Evolutionary conservation across 2,797 vertebrate species (phyloP), one percentile per base, ranked within the genome.

Genomic region (Graptemys geographica): DNA sequence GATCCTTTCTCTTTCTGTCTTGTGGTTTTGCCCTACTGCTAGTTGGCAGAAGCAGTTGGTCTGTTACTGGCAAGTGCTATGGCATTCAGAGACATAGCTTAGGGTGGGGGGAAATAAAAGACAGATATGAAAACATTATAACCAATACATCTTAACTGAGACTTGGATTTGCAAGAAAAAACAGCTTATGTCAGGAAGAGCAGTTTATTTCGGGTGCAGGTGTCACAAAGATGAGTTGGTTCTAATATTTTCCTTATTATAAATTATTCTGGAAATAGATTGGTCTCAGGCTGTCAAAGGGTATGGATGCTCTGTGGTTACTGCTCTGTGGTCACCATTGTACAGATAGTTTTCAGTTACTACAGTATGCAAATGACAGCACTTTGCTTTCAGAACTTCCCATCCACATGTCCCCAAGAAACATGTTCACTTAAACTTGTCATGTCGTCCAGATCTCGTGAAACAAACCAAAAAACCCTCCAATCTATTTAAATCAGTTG

Each of bases 61-160:
- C 90, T 83, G 23, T 85, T 81, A 57, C n/a, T 79, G 79, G 83
- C 89, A 23, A 83, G 79, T 72, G 12, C 9, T 33, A n/a, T 93
- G 86, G 49, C 41, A 7, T 31, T 76, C 79, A 88, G 85, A 83
- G 78, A 18, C 53, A 81, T 41, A 72, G 47, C 81, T 89, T 80
- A 5, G 85, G 83, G 89, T 83, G 79, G 84, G 87, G 8, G 89
- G 83, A 83, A 89, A 83, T 90, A 23, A 56, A 90, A 83, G 55
- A 55, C 41, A 90, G 23, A 13, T 56, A 86, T 41, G 72, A 93
- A 55, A 41, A n/a, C 81, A 89, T 65, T n/a, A 33, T 78, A 92
- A 90, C 84, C 87, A 86, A 55, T 88, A 12, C n/a, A 53, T 79
- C 4, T 25, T 44, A 86, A 53, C 3, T 41, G 41, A 62, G 56